Conservation (phyloP, 2,797 vertebrate species). For the Sebastes paucispinis region DNA sequence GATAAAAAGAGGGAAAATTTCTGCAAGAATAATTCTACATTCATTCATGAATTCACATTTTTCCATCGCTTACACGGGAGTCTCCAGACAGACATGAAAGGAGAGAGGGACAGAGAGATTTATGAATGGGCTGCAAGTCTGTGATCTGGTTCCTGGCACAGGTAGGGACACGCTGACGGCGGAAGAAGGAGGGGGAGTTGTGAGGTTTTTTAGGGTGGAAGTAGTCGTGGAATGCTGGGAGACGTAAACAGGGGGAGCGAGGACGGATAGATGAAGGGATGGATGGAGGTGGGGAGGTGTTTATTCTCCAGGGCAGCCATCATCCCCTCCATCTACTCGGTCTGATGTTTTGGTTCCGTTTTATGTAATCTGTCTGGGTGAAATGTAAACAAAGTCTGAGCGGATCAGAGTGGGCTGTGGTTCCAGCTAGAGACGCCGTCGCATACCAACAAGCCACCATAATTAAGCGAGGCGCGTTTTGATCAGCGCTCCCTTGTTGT, state of each 20-base stretch:
- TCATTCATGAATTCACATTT: neutral
- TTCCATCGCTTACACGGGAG: neutral
- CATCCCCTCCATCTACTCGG: slow-evolving; percentile 40
- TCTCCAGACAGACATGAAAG: slow-evolving; percentile 11
- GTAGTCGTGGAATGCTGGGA: slow-evolving; percentile 38
- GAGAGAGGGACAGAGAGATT: slow-evolving; percentile 32
- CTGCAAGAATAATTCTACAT: neutral
- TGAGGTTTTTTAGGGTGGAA: slow-evolving; percentile 19
- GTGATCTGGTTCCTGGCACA: slow-evolving; percentile 53
- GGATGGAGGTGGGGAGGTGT: slow-evolving; percentile 16
- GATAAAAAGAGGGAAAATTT: neutral
- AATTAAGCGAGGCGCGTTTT: slow-evolving; percentile 45
- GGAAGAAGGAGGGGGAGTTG: slow-evolving; percentile 29
- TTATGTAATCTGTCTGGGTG: slow-evolving; percentile 74
- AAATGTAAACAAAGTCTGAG: slow-evolving; percentile 65
- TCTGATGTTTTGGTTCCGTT: slow-evolving; percentile 63
- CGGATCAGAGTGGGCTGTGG: slow-evolving; percentile 16
- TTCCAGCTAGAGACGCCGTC: slow-evolving; percentile 46
- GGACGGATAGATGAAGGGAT: neutral
- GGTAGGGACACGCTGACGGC: slow-evolving; percentile 63
- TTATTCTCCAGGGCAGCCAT: slow-evolving; percentile 35
- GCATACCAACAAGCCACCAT: slow-evolving; percentile 30
- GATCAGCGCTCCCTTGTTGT: slow-evolving; percentile 36
- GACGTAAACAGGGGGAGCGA: neutral
- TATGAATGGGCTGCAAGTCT: slow-evolving; percentile 54